Base-by-base conservation (phyloP, 2,113 vertebrate genomes). In the Genyomyrus donnyi region DNA sequence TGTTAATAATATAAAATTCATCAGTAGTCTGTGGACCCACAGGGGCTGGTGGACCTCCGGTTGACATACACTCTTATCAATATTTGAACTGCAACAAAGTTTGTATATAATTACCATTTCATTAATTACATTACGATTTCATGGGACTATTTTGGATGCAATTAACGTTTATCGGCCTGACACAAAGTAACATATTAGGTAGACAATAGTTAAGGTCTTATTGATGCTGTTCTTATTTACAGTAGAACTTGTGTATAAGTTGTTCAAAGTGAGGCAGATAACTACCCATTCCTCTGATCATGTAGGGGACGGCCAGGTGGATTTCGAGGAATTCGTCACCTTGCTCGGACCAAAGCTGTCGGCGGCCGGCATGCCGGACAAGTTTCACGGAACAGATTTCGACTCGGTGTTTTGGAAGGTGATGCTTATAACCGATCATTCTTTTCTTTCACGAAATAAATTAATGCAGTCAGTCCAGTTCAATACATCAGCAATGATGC, bases 351-450 rank as follows among this genome's bases (percentile, higher is more conserved):
- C 98, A 87, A 99, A 98, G 93, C 96, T 99, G 88, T 97, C 98
- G n/a, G 97, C 98, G 17, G 97, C 97, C 0, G 97, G 97, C 15
- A 94, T 99, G 92, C 98, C 98, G 0, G 98, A 99, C 95, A 99
- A 98, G 92, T 99, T 99, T 95, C 95, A 96, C 0, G 98, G 98
- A 93, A 98, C 98, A 0, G 97, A 99, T 93, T 99, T 99, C 10
- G 98, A 99, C 95, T 98, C 98, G 0, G 98, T 99, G 66, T 99
- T 99, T 95, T 99, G 98, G 98, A 99, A 99, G 98, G 98, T 99
- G 94, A 93, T 94, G 90, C 92, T 91, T 89, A 91, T 42, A 80
- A 19, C 27, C 31, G 17, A 24, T 52, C 27, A 24, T 48, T 39
- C 6, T 15, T 70, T 31, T 31, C 62, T 3, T 70, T 52, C 56